Evolutionary conservation across 2,797 vertebrate species (phyloP).

Genomic region (Sebastiscus tertius): DNA sequence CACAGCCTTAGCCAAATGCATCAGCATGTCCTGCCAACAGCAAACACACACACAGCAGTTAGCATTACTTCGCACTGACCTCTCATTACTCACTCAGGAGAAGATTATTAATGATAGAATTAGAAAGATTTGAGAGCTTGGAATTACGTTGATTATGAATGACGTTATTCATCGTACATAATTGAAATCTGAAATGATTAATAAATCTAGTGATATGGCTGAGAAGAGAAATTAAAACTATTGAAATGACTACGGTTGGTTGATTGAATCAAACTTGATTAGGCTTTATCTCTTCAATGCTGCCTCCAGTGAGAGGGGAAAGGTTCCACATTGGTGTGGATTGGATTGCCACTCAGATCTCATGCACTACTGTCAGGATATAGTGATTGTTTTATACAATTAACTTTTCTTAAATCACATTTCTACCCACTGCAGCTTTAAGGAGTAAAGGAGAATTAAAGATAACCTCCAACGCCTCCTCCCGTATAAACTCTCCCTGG

Average conservation of each 20-base stretch:
- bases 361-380: no score
- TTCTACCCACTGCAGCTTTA: no score
- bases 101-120: background rate
- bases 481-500: background rate
- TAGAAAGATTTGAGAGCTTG: background rate
- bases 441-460: background rate
- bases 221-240: background rate
- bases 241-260: background rate
- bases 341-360: no score
- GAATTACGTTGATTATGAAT: background rate
- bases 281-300: background rate
- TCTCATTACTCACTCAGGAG: background rate
- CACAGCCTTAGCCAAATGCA: constrained; percentile 97
- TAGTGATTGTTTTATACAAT: no score
- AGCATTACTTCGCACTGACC: background rate
- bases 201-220: background rate
- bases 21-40: constrained; percentile 90
- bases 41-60: constrained; percentile 3
- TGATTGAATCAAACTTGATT: background rate
- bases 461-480: background rate
- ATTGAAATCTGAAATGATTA: background rate
- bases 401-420: no score
- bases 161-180: background rate
- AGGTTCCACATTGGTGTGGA: background rate
- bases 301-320: background rate